phyloP scores from a whole-genome alignment of 2,113 vertebrate species.

The Eulacestoma nigropectus region DNA sequence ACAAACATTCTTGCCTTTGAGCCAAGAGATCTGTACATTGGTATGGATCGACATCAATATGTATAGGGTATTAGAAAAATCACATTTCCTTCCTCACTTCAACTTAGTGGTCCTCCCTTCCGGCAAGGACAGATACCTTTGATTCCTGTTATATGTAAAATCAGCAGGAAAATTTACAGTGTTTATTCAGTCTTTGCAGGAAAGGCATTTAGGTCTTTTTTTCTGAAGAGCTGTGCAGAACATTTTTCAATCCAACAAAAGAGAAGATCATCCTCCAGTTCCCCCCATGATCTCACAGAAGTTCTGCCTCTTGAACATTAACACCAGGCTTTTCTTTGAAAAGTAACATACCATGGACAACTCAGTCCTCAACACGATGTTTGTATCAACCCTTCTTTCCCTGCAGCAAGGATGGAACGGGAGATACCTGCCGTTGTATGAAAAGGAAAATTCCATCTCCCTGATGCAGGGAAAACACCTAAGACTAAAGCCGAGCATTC shows the following conservation, averaged over 20 bases:
- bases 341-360: background rate
- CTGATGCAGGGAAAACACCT: background rate
- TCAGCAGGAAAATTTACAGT: background rate
- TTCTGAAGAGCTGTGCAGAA: background rate
- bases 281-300: background rate
- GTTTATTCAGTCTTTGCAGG: background rate
- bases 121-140: background rate
- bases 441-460: background rate
- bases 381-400: background rate
- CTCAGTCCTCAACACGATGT: background rate
- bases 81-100: background rate
- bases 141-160: background rate
- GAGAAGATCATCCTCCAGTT: background rate
- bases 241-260: background rate
- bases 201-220: background rate
- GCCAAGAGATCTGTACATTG: background rate
- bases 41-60: fast-evolving
- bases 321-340: background rate
- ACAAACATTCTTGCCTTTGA: background rate
- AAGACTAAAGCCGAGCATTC: fast-evolving
- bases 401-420: background rate
- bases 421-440: background rate
- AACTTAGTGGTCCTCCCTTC: background rate
- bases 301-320: background rate
- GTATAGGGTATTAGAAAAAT: background rate